phyloP scores from a whole-genome alignment of 2,797 vertebrate species.

The Crenichthys baileyi region DNA sequence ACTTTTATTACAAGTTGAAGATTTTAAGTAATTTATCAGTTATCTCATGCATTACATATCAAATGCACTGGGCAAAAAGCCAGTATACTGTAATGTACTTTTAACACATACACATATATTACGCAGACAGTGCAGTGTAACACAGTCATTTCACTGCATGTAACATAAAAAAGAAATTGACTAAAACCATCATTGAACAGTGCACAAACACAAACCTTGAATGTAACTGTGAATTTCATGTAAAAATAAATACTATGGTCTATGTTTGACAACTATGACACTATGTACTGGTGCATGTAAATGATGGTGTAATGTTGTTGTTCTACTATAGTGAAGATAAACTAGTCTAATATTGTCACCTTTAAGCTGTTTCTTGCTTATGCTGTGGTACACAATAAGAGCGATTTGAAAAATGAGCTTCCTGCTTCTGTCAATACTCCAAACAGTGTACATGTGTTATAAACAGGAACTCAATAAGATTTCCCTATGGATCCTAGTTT shows the following conservation, averaged over 20 bases:
- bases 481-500: constrained; percentile 44
- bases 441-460: constrained; percentile 49
- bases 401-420: constrained; percentile 86
- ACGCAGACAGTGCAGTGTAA: constrained; percentile 42
- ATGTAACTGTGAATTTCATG: constrained; percentile 83
- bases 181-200: constrained; percentile 23
- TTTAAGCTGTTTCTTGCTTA: constrained; percentile 85
- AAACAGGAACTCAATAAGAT: constrained; percentile 74
- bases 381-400: constrained; percentile 77
- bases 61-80: constrained; percentile 56
- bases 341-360: constrained; percentile 82
- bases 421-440: constrained; percentile 69
- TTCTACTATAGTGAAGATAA: constrained; percentile 75
- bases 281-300: constrained; percentile 88
- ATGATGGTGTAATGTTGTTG: constrained; percentile 84
- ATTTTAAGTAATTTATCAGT: constrained; percentile 35
- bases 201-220: constrained; percentile 64
- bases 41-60: constrained; percentile 39
- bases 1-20: constrained; percentile 45
- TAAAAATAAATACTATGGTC: constrained; percentile 77
- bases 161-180: constrained; percentile 17
- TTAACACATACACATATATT: constrained; percentile 33
- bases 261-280: constrained; percentile 69
- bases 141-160: constrained; percentile 49
- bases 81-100: constrained; percentile 35